phyloP scores from a whole-genome alignment of 2,113 vertebrate genomes.

The Cryptotis parvus region DNA sequence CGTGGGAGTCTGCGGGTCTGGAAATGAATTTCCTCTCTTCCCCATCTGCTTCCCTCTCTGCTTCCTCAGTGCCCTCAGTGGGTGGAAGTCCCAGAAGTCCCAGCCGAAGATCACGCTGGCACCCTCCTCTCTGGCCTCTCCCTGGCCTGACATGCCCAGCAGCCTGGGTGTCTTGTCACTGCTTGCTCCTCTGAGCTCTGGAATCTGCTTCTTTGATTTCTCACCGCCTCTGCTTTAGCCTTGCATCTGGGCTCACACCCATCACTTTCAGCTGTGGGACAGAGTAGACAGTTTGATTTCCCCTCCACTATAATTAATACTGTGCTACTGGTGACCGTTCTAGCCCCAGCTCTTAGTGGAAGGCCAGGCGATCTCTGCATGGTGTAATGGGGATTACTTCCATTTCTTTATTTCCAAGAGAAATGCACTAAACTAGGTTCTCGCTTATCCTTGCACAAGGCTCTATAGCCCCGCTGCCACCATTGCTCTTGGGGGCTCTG shows the following conservation, averaged over 20 bases:
- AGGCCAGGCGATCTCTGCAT: background rate
- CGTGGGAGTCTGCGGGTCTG: background rate
- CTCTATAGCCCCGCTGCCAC: background rate
- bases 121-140: background rate
- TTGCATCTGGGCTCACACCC: background rate
- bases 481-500: background rate
- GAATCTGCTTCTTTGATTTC: background rate
- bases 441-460: background rate
- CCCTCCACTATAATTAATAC: accelerated
- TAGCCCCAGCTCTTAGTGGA: accelerated
- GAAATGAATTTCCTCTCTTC: background rate
- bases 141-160: background rate
- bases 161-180: background rate
- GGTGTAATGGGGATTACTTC: too few species aligned
- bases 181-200: background rate
- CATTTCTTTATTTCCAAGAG: background rate
- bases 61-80: background rate
- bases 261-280: background rate
- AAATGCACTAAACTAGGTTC: background rate
- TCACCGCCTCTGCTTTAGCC: background rate
- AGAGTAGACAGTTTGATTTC: background rate
- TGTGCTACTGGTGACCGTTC: accelerated
- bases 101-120: background rate
- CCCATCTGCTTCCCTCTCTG: background rate
- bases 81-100: background rate